Base-by-base conservation (phyloP, 1,140 invertebrate species). In the Brachionus manjavacas region DNA sequence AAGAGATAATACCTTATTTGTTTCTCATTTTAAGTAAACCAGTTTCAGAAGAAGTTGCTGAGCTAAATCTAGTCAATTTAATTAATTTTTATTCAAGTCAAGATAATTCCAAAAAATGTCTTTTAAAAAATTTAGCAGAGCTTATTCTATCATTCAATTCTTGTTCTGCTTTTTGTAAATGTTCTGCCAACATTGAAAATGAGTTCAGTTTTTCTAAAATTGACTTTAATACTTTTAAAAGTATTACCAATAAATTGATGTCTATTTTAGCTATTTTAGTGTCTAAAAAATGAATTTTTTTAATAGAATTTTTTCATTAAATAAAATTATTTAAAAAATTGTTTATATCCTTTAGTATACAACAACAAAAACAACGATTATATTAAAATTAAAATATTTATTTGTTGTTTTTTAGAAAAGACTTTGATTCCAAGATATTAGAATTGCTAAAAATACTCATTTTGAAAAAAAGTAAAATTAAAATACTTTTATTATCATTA, bases 241-340 rank as follows among this genome's bases (percentile, higher is more conserved):
- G 35, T 72, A 72, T 72, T 39, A 41, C 68, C 16, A 20, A 20
- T 39, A 72, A 72, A 41, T 41, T 72, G 31, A 41, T 72, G 28
- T 72, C 68, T 11, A 72, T 72, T 72, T 72, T 72, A 41, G 31
- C 39, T 16, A 72, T 72, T 72, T 72, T 72, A 41, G 16, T 41
- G 7, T 20, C 31, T 43, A 72, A 41, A 20, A 41, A 39, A 72
- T 41, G 4, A 72, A 20, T 41, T 31, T 35, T 31, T 72, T 68
- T 31, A 68, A 68, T 7, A 28, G 4, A 68, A 31, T 41, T 39
- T 41, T 72, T 72, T 2, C 3, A 14, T 12, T 46, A 46, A 46
- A 46, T 46, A 46, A 46, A 46, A 12, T 14, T 12, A 46, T 1
- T 46, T 6, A 3, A 46, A 46, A 46, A 3, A 14, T 46, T 12